Base-by-base conservation (phyloP, 1,140 invertebrate genomes). In the Drosophila malerkotliana region DNA sequence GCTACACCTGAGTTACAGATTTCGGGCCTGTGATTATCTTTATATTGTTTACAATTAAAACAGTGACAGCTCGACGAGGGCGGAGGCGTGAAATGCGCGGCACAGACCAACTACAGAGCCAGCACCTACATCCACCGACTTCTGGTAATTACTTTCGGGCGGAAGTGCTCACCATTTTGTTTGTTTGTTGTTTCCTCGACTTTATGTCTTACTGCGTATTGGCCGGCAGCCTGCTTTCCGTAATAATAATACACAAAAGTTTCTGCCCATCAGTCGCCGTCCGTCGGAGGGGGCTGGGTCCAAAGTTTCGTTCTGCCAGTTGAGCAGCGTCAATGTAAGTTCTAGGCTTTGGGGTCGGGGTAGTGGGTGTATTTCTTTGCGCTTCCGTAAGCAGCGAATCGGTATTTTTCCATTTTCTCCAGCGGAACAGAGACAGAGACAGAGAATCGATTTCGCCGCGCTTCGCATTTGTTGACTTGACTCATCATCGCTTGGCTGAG, bases 351-450 rank as follows among this genome's bases (percentile, higher is more conserved):
- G 28, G 37, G 69, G 53, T 48, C 26, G 28, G 69, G 59, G 28
- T 21, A 48, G 64, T 82, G 76, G 63, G 79, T 71, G 83, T 83
- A 88, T 83, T 87, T 87, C 83, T 87, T 87, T 88, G 83, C 83
- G 83, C 83, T 87, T 88, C 59, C 84, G 45, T 88, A 87, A 87
- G 82, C 82, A 87, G 76, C 76, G 77, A 79, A 84, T 66, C 68
- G 69, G 41, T 54, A 41, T 55, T 72, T 72, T 61, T 44, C 56
- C 41, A 58, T 67, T 52, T 49, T 68, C 62, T 54, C 62, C 26
- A 53, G 37, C 18, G 4, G 26, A 51, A 55, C 28, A 24, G 61
- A 48, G 62, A 48, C 39, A 51, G 54, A 63, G 62, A 48, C 39
- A 51, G 54, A 60, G 28, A 77, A 67, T 67, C 59, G 74, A 88